Conservation (phyloP, 2,888 invertebrate genomes). For the Adelphocoris suturalis region DNA sequence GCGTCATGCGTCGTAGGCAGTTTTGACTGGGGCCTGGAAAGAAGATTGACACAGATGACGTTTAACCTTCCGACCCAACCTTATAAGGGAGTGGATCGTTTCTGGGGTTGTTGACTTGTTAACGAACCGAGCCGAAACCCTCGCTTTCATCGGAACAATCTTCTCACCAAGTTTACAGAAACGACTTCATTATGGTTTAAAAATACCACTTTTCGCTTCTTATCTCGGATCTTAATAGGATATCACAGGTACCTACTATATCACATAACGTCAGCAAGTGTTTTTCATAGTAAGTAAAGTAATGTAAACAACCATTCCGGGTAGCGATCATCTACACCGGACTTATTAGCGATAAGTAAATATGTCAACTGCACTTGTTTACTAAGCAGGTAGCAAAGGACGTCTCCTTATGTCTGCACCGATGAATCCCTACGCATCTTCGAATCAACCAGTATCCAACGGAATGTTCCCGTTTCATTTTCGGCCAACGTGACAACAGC, state of each 20-base stretch:
- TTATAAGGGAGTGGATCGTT: background rate
- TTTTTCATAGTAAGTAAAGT: too few relatives aligned
- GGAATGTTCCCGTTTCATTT: background rate
- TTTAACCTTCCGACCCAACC: background rate
- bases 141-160: too few relatives aligned
- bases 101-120: background rate
- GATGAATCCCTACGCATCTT: background rate
- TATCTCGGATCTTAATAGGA: too few relatives aligned
- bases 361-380: too few relatives aligned
- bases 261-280: too few relatives aligned
- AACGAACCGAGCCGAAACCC: background rate
- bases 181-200: too few relatives aligned
- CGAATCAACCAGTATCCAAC: background rate
- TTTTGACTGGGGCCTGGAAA: background rate
- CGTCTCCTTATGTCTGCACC: background rate
- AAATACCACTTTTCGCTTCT: too few relatives aligned
- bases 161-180: too few relatives aligned
- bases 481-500: conserved; percentile 32
- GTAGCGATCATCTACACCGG: too few relatives aligned
- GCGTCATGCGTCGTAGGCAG: conserved; percentile 8
- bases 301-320: too few relatives aligned
- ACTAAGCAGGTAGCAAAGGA: background rate
- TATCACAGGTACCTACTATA: too few relatives aligned
- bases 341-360: too few relatives aligned
- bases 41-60: background rate